phyloP scores from a whole-genome alignment of 2,797 vertebrate genomes.

The Lemur catta region DNA sequence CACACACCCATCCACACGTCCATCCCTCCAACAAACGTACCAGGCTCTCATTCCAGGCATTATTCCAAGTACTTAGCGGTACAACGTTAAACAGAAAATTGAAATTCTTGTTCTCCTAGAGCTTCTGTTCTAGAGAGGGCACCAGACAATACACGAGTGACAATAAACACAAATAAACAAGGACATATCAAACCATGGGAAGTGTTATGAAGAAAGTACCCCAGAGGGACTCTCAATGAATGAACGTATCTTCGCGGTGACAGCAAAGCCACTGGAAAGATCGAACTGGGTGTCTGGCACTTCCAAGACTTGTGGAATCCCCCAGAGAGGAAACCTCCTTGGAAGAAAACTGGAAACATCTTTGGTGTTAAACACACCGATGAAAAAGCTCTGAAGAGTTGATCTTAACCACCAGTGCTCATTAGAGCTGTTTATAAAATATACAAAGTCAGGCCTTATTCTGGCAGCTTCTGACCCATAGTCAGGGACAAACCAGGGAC shows the following conservation, averaged over 20 bases:
- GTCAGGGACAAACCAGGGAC: no score
- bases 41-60: not conserved
- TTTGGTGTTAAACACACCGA: not conserved
- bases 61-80: not conserved
- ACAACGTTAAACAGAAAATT: not conserved
- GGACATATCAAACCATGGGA: not conserved
- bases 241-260: not conserved
- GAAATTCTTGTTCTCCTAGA: not conserved
- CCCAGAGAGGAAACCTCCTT: not conserved
- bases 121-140: not conserved
- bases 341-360: not conserved
- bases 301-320: not conserved
- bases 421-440: not conserved
- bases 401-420: not conserved
- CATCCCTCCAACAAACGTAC: not conserved
- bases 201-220: no score
- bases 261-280: not conserved
- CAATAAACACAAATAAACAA: not conserved
- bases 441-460: not conserved
- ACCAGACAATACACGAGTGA: not conserved
- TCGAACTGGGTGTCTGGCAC: not conserved
- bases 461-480: not conserved
- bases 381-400: not conserved
- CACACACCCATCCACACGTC: accelerated
- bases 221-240: not conserved